phyloP scores from a whole-genome alignment of 2,797 vertebrate genomes.

The Poeciliopsis infans region DNA sequence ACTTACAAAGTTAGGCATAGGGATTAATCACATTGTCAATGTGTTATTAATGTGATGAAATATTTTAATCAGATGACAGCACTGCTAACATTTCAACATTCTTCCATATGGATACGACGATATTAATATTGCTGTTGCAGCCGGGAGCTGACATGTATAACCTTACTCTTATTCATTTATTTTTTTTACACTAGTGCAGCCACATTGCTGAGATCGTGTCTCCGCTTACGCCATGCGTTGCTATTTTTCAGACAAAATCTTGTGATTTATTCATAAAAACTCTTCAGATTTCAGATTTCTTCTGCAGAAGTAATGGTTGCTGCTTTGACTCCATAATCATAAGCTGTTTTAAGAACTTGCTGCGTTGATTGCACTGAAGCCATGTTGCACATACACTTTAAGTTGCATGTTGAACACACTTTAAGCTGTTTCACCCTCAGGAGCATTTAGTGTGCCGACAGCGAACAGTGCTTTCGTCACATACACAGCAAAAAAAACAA shows the following conservation, averaged over 20 bases:
- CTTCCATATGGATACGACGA: background rate
- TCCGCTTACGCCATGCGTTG: background rate
- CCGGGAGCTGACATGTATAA: background rate
- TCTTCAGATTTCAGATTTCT: background rate
- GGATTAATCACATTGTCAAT: too few relatives aligned
- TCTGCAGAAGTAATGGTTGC: background rate
- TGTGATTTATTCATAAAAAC: background rate
- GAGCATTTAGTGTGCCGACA: background rate
- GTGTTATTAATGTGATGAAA: too few relatives aligned
- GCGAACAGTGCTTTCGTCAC: background rate
- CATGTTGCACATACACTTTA: conserved; percentile 1
- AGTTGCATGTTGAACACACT: background rate
- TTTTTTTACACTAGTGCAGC: background rate
- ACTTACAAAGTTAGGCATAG: too few relatives aligned
- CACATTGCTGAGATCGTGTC: background rate
- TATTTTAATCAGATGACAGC: too few relatives aligned
- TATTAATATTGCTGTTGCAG: background rate
- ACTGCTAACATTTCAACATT: background rate
- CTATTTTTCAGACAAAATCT: background rate
- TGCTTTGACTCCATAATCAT: background rate
- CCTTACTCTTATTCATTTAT: too few relatives aligned
- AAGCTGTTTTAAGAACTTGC: background rate
- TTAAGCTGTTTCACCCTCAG: background rate
- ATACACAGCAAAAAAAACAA: background rate
- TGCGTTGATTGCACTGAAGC: background rate